Evolutionary conservation across 2,888 invertebrate genomes (phyloP).

Genomic region (Erannis defoliaria): DNA sequence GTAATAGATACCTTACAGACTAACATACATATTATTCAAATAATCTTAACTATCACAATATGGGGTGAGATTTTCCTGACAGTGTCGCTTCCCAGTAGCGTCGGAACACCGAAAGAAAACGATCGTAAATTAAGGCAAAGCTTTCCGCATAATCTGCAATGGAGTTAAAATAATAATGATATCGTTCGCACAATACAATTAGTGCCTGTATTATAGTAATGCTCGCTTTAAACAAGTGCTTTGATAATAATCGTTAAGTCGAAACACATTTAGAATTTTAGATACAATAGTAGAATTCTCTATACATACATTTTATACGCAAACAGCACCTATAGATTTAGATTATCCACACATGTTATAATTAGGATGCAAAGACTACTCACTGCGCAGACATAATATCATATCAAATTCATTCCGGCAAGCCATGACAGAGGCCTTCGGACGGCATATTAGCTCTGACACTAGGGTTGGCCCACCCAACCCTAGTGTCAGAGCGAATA

Average conservation of each 20-base stretch:
- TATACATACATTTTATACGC: conserved; percentile 3
- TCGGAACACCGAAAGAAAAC: too few species aligned
- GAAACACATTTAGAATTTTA: not conserved
- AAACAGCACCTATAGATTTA: not conserved
- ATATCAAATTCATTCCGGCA: not conserved
- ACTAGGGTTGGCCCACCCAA: too few species aligned
- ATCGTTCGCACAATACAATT: conserved; percentile 13
- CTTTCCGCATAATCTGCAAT: not conserved
- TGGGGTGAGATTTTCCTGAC: too few species aligned
- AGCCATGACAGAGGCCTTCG: too few species aligned
- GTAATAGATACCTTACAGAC: too few species aligned
- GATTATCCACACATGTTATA: not conserved
- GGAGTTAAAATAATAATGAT: not conserved
- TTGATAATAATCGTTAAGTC: conserved; percentile 12
- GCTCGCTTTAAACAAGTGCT: conserved; percentile 30
- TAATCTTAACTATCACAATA: too few species aligned
- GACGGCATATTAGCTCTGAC: too few species aligned
- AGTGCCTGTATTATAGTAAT: conserved; percentile 32
- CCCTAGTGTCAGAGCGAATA: too few species aligned
- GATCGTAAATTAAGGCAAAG: not conserved
- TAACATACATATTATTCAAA: too few species aligned
- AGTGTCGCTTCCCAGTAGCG: too few species aligned
- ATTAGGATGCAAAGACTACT: not conserved
- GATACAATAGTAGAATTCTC: not conserved
- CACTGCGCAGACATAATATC: not conserved